Conservation (phyloP, 64 coral and sea anemone species). For the Montipora foliosa region DNA sequence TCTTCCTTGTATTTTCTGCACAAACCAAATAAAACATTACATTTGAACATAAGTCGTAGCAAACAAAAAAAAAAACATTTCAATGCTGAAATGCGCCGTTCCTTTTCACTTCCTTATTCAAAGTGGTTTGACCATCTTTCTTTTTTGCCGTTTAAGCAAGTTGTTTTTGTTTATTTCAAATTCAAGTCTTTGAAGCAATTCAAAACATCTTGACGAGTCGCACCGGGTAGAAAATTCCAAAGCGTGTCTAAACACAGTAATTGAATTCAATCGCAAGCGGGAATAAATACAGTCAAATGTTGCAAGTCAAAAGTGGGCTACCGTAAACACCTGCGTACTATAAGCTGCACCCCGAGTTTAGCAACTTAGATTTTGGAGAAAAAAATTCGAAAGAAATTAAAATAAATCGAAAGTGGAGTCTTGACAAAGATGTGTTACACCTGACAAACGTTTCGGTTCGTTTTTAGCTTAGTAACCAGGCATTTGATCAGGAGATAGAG, state of each 20-base stretch:
- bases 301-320: not conserved
- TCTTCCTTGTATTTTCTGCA: conserved; percentile 34
- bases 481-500: too few relatives aligned
- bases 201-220: not conserved
- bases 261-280: not conserved
- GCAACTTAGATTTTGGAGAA: too few relatives aligned
- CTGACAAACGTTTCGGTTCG: too few relatives aligned
- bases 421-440: too few relatives aligned
- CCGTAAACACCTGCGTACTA: too few relatives aligned
- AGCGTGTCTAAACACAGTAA: not conserved
- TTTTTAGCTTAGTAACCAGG: too few relatives aligned
- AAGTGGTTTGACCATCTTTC: conserved; percentile 21
- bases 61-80: conserved; percentile 12
- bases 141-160: conserved; percentile 7
- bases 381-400: too few relatives aligned
- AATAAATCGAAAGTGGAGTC: too few relatives aligned
- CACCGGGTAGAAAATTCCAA: not conserved
- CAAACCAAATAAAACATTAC: conserved; percentile 30
- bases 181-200: conserved; percentile 13
- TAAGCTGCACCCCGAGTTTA: too few relatives aligned
- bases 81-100: not conserved
- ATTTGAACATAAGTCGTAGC: conserved; percentile 50
- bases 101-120: not conserved
- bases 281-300: conserved; percentile 5
- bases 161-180: not conserved